These are phyloP conservation scores for Drosophila grimshawi DNA, from an alignment of 1,140 invertebrate genomes.

Conservation along the genomic window DNA sequence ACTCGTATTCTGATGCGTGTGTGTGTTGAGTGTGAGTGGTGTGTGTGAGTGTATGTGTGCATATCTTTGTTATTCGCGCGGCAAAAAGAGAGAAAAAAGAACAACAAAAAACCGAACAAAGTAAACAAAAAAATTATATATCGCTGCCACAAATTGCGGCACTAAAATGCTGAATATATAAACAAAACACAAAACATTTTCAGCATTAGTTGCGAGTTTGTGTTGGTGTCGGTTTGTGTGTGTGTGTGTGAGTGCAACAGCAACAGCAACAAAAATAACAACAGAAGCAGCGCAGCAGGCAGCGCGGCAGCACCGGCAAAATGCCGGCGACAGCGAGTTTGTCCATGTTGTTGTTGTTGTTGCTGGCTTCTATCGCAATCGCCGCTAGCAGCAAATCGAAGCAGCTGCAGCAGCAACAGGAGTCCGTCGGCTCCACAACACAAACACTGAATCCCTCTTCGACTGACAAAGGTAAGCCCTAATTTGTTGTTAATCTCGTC, in stretches of 20 bases:
- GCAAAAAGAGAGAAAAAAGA: constrained; percentile 28
- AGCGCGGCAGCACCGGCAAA: constrained; percentile 60
- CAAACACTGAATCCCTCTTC: constrained; percentile 54
- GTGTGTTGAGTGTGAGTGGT: not conserved
- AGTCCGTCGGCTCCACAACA: constrained; percentile 46
- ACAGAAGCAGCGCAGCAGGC: constrained; percentile 35
- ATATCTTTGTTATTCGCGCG: constrained; percentile 50
- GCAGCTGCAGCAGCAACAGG: constrained; percentile 65
- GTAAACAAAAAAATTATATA: constrained; percentile 41
- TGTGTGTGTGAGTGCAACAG: constrained; percentile 24
- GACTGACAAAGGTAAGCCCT: constrained; percentile 65
- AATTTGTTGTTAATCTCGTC: constrained; percentile 42
- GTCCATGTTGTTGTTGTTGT: constrained; percentile 55
- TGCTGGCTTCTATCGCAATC: constrained; percentile 53
- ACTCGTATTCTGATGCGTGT: constrained; percentile 16
- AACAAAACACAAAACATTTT: constrained; percentile 44
- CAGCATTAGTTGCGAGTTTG: constrained; percentile 29
- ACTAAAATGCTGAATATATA: constrained; percentile 48
- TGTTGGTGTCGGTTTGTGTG: constrained; percentile 15
- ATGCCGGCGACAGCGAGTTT: constrained; percentile 76
- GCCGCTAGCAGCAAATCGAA: constrained; percentile 48
- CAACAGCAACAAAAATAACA: constrained; percentile 32
- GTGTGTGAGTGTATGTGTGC: constrained; percentile 6
- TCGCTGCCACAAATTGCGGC: constrained; percentile 47
- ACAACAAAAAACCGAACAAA: constrained; percentile 9